phyloP scores from a whole-genome alignment of 2,888 invertebrate species.

The Drosophila macrospina region DNA sequence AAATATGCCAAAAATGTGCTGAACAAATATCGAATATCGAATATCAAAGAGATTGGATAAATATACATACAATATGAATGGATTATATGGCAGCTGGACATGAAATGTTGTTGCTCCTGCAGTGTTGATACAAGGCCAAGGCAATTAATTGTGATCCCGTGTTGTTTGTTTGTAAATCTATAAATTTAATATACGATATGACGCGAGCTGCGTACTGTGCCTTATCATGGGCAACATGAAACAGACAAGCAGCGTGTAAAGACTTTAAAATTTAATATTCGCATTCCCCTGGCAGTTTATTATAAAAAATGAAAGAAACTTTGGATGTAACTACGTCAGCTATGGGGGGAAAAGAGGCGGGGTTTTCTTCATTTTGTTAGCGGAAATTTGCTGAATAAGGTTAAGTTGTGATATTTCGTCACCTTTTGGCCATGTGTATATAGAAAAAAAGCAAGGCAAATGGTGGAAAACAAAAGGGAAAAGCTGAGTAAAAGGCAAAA shows the following conservation, averaged over 20 bases:
- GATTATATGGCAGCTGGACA: slow-evolving; percentile 43
- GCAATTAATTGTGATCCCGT: slow-evolving; percentile 57
- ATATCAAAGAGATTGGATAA: slow-evolving; percentile 11
- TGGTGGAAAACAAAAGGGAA: not conserved
- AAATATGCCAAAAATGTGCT: slow-evolving; percentile 31
- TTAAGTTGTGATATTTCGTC: slow-evolving; percentile 81
- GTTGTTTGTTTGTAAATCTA: slow-evolving; percentile 34
- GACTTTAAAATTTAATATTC: slow-evolving; percentile 60
- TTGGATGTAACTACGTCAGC: not conserved
- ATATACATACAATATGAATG: slow-evolving; percentile 4
- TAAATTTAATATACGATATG: slow-evolving; percentile 43
- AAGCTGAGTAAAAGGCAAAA: slow-evolving; percentile 47
- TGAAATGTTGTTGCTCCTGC: slow-evolving; percentile 22
- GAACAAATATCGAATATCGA: slow-evolving; percentile 32
- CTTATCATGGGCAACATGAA: slow-evolving; percentile 41
- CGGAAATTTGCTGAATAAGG: slow-evolving; percentile 76
- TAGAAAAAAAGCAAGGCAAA: not conserved
- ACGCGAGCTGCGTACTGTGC: slow-evolving; percentile 23
- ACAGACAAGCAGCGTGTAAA: slow-evolving; percentile 16
- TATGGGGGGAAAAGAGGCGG: not conserved
- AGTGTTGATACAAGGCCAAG: slow-evolving; percentile 49
- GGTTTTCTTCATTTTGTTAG: slow-evolving; percentile 65
- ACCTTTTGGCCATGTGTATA: slow-evolving; percentile 52
- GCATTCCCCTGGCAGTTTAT: slow-evolving; percentile 16
- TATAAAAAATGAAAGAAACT: slow-evolving; percentile 26